A percentile compares a stretch with the other conserved stretches of the same genome.
Conservation (phyloP, 2,113 vertebrate species). For the Forbesichthys papilliferus region DNA sequence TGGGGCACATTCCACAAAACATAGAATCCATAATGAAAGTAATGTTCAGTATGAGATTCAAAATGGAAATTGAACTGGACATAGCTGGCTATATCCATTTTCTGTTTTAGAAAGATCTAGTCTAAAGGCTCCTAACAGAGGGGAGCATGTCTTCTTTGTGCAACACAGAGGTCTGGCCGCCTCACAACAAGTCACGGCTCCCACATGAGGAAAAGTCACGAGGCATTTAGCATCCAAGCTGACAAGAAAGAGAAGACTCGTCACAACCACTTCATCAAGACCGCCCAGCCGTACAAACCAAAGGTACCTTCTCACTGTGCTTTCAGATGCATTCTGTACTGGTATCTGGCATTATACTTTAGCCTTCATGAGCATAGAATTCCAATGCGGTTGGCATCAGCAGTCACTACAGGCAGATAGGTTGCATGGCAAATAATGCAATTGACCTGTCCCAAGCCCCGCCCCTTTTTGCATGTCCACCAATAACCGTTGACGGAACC, state of each 20-base stretch:
- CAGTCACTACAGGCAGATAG: no score
- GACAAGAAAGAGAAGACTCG: slow-evolving; percentile 97
- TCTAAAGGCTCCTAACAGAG: background rate
- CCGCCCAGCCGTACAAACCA: slow-evolving; percentile 97
- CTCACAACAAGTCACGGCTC: slow-evolving; percentile 81
- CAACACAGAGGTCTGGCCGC: slow-evolving; percentile 86
- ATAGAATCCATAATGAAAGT: no score
- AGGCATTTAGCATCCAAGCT: slow-evolving; percentile 92
- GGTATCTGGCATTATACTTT: no score
- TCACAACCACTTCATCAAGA: slow-evolving; percentile 99
- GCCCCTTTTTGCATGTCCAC: no score
- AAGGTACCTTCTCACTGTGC: slow-evolving; percentile 76
- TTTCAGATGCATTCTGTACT: no score
- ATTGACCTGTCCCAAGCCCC: background rate
- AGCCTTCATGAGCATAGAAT: no score
- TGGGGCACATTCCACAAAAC: background rate
- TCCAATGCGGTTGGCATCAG: no score
- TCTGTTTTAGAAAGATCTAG: no score
- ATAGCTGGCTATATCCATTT: no score
- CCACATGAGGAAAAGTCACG: slow-evolving; percentile 89
- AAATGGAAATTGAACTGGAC: no score
- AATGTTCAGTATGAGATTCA: no score
- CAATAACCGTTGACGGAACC: no score
- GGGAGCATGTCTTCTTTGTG: background rate
- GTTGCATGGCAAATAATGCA: background rate